Percentiles rank a stretch among this genome's conserved stretches.
Evolutionary conservation across 1,140 invertebrate species (phyloP).

Genomic region (Heliconius congener): DNA sequence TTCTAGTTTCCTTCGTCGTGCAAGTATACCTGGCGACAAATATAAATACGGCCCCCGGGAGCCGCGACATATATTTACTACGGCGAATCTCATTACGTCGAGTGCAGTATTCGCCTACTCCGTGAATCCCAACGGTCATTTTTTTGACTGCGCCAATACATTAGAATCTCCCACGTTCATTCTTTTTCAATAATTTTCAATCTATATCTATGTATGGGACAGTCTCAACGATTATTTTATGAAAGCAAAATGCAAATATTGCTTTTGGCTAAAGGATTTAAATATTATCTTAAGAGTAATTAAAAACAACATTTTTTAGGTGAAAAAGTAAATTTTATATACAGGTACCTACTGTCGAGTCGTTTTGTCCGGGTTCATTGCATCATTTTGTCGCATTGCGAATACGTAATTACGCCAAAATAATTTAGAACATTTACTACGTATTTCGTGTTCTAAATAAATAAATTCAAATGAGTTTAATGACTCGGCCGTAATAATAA

Average conservation of each 20-base stretch:
- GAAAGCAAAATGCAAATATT: too few species aligned
- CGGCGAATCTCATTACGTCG: conserved; percentile 34
- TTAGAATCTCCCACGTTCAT: not conserved
- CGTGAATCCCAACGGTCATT: not conserved
- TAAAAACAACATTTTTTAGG: too few species aligned
- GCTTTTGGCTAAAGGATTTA: too few species aligned
- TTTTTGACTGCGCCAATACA: conserved; percentile 1
- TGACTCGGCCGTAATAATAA: not conserved
- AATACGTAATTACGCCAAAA: conserved; percentile 39
- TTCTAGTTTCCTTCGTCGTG: conserved; percentile 14
- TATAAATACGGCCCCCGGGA: conserved; percentile 31
- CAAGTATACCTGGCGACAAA: conserved; percentile 25
- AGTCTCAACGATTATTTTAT: not conserved
- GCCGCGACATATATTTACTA: conserved; percentile 26
- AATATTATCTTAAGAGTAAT: too few species aligned
- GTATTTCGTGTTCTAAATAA: not conserved
- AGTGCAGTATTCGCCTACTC: conserved; percentile 21
- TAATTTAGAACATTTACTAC: not conserved
- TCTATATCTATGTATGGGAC: not conserved
- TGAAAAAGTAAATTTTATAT: too few species aligned
- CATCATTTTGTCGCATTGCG: conserved; percentile 30
- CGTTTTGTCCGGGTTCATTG: conserved; percentile 40
- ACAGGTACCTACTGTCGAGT: not conserved
- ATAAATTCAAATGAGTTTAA: not conserved
- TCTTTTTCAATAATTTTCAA: not conserved